Evolutionary conservation across 2,113 vertebrate species (phyloP).

Genomic region (Cryptomyrus ogoouensis): DNA sequence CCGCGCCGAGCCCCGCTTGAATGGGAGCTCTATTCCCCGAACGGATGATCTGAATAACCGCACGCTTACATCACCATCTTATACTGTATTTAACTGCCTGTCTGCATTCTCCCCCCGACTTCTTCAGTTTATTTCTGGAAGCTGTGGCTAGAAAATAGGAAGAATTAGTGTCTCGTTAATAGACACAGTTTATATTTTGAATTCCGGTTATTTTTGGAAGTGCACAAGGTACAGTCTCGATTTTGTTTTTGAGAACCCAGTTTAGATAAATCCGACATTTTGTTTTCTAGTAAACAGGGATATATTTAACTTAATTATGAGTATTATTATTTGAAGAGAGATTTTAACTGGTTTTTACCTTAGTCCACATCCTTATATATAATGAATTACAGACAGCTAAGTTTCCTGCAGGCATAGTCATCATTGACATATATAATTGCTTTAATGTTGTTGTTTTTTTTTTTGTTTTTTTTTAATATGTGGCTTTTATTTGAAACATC

Average conservation of each 20-base stretch:
- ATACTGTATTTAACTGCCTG: slow-evolving; percentile 30
- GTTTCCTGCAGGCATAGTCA: not conserved
- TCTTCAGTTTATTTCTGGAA: slow-evolving; percentile 13
- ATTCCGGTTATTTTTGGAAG: not conserved
- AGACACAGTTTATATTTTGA: not conserved
- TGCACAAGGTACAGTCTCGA: not conserved
- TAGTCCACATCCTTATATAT: not conserved
- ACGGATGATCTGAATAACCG: slow-evolving; percentile 36
- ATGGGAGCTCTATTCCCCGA: slow-evolving; percentile 33
- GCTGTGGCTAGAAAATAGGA: not conserved
- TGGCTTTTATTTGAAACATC: not conserved
- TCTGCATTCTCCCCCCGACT: slow-evolving; percentile 1
- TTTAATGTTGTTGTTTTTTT: not conserved
- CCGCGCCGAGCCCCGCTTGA: slow-evolving; percentile 24
- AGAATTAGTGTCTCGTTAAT: not conserved
- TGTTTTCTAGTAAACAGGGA: not conserved
- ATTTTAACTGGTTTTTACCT: not conserved
- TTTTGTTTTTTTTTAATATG: not conserved
- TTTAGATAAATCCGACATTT: not conserved
- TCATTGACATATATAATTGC: not conserved
- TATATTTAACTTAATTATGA: not conserved
- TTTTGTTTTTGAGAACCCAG: not conserved
- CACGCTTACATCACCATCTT: slow-evolving; percentile 40
- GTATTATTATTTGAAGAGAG: not conserved
- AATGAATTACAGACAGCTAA: not conserved